Conservation (phyloP, 2,797 vertebrate genomes). For the Poecilia gillii region DNA sequence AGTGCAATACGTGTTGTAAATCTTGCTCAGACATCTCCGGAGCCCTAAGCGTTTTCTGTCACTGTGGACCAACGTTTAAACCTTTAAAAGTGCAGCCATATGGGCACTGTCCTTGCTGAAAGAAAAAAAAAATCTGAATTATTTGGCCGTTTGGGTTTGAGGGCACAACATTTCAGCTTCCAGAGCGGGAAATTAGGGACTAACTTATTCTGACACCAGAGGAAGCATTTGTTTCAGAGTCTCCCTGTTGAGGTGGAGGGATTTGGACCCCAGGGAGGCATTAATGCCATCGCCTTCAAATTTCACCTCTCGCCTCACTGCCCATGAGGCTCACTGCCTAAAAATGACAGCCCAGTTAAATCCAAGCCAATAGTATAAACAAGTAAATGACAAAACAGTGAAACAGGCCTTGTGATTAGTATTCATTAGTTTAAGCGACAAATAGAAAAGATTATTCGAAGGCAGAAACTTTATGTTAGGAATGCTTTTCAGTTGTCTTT, state of each 20-base stretch:
- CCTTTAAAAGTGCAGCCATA: slow-evolving; percentile 41
- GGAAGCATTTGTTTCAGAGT: slow-evolving; percentile 41
- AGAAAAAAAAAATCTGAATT: slow-evolving; percentile 26
- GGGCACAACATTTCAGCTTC: slow-evolving; percentile 57
- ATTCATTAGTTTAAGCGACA: not conserved
- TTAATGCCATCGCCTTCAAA: slow-evolving; percentile 45
- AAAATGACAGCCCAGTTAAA: slow-evolving; percentile 24
- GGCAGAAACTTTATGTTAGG: slow-evolving; percentile 30
- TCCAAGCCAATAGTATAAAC: slow-evolving; percentile 13
- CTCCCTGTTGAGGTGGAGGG: slow-evolving; percentile 24
- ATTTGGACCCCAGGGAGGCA: slow-evolving; percentile 34
- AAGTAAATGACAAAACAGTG: slow-evolving; percentile 14
- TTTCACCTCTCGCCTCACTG: slow-evolving; percentile 54
- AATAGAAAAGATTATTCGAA: slow-evolving; percentile 18
- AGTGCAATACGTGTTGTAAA: slow-evolving; percentile 1
- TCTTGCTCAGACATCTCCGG: slow-evolving; percentile 8
- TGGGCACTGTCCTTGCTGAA: slow-evolving; percentile 47
- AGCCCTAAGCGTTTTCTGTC: slow-evolving; percentile 35
- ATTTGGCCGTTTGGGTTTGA: slow-evolving; percentile 52
- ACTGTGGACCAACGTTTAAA: slow-evolving; percentile 39
- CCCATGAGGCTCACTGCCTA: slow-evolving; percentile 20
- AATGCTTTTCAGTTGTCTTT: slow-evolving; percentile 50
- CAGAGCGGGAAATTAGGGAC: slow-evolving; percentile 25
- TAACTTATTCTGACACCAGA: slow-evolving; percentile 66
- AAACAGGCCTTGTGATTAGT: not conserved